Base-by-base conservation (phyloP, 92 coral and sea anemone genomes). In the Galaxea fascicularis region DNA sequence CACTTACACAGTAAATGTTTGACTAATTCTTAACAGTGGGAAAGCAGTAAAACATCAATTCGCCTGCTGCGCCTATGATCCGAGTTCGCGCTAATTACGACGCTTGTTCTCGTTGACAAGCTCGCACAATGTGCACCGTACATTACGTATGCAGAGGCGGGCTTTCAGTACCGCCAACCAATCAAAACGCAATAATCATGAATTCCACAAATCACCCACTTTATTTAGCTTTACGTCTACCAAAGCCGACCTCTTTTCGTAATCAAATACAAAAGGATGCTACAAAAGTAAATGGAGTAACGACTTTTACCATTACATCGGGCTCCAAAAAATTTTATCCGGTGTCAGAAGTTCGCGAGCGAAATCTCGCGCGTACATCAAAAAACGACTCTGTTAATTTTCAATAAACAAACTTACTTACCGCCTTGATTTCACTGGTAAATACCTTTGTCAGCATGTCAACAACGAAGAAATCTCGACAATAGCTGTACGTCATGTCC, bases 1-100 rank as follows among this genome's bases (percentile, higher is more conserved):
- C 8, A 56, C 51, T 54, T 41, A 35, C 20, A 39, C 85, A 31
- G 77, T 71, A 71, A 88, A 91, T 85, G 95, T 89, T 77, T 71
- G 84, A 91, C 92, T 87, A 88, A 91, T 84, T 91, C 86, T 54
- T 88, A 88, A 88, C 95, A 91, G 91, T 88, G 66, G 94, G 94
- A 90, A 83, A 77, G 91, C 89, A 72, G 78, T 78, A 91, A 88
- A 66, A 83, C 89, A 91, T 58, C 71, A 84, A 28, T 88, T 65
- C 82, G 41, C 92, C 89, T 76, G 88, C 95, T 89, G 92, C 35
- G 95, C 87, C 63, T 73, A 87, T 76, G 69, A 79, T 71, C 87
- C 67, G 79, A 74, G 73, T 53, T 63, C 68, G 86, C 90, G 90
- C 78, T 91, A 91, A 91, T 91, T 91, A 89, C 76, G 27, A 28